Percentiles rank a stretch among this genome's conserved stretches.
phyloP scores from a whole-genome alignment of 1,140 invertebrate species.

The Bombyx mori region ASM3026992v2 NC_085119.1:5358501-5359000 shows the following conservation, averaged over 20 bases:
- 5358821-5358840: constrained; percentile 62
- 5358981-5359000: constrained; percentile 95
- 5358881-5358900: constrained; percentile 77
- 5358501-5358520: constrained; percentile 56
- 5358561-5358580: background rate
- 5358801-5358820: constrained; percentile 69
- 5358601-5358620: too few species aligned
- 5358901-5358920: constrained; percentile 73
- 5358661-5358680: too few species aligned
- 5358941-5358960: constrained; percentile 88
- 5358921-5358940: constrained; percentile 91
- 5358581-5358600: background rate
- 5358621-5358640: too few species aligned
- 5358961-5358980: constrained; percentile 92
- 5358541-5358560: background rate
- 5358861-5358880: constrained; percentile 82
- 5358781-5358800: constrained; percentile 73
- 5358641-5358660: too few species aligned
- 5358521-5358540: constrained; percentile 27
- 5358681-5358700: too few species aligned
- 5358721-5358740: too few species aligned
- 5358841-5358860: constrained; percentile 77
- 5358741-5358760: too few species aligned
- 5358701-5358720: too few species aligned
- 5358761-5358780: constrained; percentile 46